A percentile compares a stretch with the other conserved stretches of the same genome.
Conservation (phyloP, 1,140 invertebrate species). For the Drosophila navojoa region DNA sequence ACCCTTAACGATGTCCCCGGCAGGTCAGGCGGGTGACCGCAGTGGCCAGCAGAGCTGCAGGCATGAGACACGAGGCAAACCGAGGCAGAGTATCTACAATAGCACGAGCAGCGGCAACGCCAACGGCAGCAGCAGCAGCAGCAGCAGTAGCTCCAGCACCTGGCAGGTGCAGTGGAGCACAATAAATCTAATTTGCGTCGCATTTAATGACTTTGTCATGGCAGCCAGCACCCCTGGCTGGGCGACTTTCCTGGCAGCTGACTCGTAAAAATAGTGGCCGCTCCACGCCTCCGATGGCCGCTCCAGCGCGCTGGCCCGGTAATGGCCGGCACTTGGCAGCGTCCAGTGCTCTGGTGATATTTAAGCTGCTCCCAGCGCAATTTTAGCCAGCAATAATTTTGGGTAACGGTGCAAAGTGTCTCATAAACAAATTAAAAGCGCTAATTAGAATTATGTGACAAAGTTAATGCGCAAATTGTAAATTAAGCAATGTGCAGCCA, state of each 20-base stretch:
- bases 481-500: conserved; percentile 74
- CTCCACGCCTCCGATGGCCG: conserved; percentile 27
- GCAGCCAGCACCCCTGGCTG: conserved; percentile 42
- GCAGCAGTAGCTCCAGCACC: conserved; percentile 23
- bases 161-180: conserved; percentile 75
- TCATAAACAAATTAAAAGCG: conserved; percentile 81
- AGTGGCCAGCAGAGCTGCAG: conserved; percentile 38
- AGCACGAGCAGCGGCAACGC: conserved; percentile 1
- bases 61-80: neutral
- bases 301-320: conserved; percentile 25
- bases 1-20: conserved; percentile 44
- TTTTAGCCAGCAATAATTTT: conserved; percentile 77
- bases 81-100: conserved; percentile 2
- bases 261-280: conserved; percentile 64
- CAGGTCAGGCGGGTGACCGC: conserved; percentile 64
- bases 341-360: conserved; percentile 54
- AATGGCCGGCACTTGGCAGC: conserved; percentile 69
- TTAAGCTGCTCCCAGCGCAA: conserved; percentile 72
- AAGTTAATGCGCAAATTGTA: conserved; percentile 82
- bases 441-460: conserved; percentile 83
- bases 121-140: conserved; percentile 3
- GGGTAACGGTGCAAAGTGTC: conserved; percentile 75
- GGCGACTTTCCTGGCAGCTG: conserved; percentile 39
- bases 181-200: conserved; percentile 84
- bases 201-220: conserved; percentile 83